Base-by-base conservation (phyloP, 2,888 invertebrate genomes). In the Watsonalla cultraria region DNA sequence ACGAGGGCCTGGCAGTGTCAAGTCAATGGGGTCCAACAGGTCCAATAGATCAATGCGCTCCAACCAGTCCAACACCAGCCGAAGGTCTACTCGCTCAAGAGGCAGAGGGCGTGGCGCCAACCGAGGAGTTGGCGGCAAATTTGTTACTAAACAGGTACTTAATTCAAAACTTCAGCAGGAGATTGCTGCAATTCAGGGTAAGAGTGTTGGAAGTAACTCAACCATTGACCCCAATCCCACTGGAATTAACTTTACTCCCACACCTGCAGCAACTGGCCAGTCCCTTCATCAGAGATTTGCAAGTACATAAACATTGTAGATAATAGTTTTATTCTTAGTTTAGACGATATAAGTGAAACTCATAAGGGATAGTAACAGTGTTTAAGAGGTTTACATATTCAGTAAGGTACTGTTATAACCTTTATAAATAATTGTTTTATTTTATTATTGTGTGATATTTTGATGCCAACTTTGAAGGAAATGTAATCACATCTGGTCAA, bases 201-300 rank as follows among this genome's bases (percentile, higher is more conserved):
- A 86, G 69, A 66, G 69, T 14, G 78, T 70, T 64, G 78, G 77
- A 7, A 66, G 45, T 37, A 60, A 57, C 33, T 11, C 62, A 2
- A 51, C 61, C 13, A 61, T 51, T 51, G 80, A 81, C 35, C 47
- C 76, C 0, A 80, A 80, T 7, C 81, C 81, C 8, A 59, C 68
- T 46, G 83, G 82, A 47, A 70, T 86, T 6, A 85, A 83, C 60
- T 86, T 85, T 57, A 74, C 80, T 9, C 84, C 86, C 0, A 88
- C 86, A 15, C 90, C 91, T 34, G 78, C 84, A 45, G 76, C 84
- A 37, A 91, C 91, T 35, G 66, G 65, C 8, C 87, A 87, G 65
- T 83, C 87, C 34, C 69, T 91, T 51, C 89, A 91, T 78, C 84
- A 89, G 66, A 78, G 91, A 70, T 91, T 91, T 84, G 88, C 82